Evolutionary conservation across 1,140 invertebrate genomes (phyloP).

Genomic region (Melitaea cinxia): DNA sequence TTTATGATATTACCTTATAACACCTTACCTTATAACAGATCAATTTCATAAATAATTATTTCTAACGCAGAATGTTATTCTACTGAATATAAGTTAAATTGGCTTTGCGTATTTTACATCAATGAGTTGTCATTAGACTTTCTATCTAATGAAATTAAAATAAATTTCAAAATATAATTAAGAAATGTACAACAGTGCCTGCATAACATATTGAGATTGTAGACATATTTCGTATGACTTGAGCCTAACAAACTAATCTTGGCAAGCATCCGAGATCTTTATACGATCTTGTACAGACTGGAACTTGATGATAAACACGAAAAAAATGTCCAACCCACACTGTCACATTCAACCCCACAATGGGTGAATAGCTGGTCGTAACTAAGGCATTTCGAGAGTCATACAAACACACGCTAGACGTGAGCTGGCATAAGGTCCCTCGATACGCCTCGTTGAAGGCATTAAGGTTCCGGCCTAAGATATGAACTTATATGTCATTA

Average conservation of each 20-base stretch:
- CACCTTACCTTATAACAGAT: too few species aligned
- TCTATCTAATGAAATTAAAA: not conserved
- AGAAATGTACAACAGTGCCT: not conserved
- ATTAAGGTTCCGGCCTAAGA: slow-evolving; percentile 46
- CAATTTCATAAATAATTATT: too few species aligned
- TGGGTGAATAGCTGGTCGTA: slow-evolving; percentile 44
- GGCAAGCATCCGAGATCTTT: slow-evolving; percentile 37
- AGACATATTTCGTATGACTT: slow-evolving; percentile 10
- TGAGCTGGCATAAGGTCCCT: slow-evolving; percentile 52
- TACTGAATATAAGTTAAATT: too few species aligned
- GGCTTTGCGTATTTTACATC: too few species aligned
- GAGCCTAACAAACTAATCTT: slow-evolving; percentile 26
- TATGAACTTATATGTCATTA: slow-evolving; percentile 17
- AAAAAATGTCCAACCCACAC: slow-evolving; percentile 29
- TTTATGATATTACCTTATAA: too few species aligned
- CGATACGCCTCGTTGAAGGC: slow-evolving; percentile 53
- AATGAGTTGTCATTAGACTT: too few species aligned
- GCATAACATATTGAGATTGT: slow-evolving; percentile 17
- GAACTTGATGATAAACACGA: slow-evolving; percentile 31
- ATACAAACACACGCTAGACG: slow-evolving; percentile 61
- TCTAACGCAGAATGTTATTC: too few species aligned
- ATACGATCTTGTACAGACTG: slow-evolving; percentile 33
- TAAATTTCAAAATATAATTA: slow-evolving; percentile 6
- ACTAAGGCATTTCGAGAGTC: slow-evolving; percentile 62
- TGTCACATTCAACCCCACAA: slow-evolving; percentile 30